phyloP scores from a whole-genome alignment of 2,113 vertebrate species.

The Nesoenas mayeri region DNA sequence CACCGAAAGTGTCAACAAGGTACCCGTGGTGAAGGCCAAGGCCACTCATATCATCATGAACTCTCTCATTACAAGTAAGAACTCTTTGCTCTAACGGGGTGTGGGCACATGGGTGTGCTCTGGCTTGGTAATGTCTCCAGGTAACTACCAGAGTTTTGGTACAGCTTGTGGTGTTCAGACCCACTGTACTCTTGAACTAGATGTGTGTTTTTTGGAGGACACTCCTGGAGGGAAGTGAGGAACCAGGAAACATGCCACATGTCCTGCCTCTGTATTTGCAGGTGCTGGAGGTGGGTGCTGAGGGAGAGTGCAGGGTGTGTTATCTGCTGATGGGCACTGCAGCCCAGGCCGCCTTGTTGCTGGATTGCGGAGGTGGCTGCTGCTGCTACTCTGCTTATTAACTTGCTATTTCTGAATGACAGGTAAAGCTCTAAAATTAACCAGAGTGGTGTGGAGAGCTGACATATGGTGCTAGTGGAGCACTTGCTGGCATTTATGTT shows the following conservation, averaged over 20 bases:
- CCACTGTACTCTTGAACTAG: neutral
- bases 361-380: neutral
- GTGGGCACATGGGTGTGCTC: neutral
- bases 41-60: slow-evolving; percentile 91
- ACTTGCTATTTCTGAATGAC: neutral
- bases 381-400: slow-evolving; percentile 22
- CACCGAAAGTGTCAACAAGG: slow-evolving; percentile 68
- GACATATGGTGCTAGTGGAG: neutral
- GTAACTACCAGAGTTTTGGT: neutral
- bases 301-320: neutral
- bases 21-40: slow-evolving; percentile 90
- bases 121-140: neutral
- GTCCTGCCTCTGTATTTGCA: neutral
- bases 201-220: neutral
- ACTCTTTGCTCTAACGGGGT: neutral
- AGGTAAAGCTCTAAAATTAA: neutral
- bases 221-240: neutral
- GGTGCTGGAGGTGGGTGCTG: neutral
- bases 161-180: neutral
- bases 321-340: neutral
- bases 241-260: neutral
- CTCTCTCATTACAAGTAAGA: slow-evolving; percentile 93
- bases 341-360: neutral
- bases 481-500: neutral
- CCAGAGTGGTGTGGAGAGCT: neutral